Evolutionary conservation across 1,140 invertebrate genomes (phyloP).

Genomic region (Cephus cinctus): DNA sequence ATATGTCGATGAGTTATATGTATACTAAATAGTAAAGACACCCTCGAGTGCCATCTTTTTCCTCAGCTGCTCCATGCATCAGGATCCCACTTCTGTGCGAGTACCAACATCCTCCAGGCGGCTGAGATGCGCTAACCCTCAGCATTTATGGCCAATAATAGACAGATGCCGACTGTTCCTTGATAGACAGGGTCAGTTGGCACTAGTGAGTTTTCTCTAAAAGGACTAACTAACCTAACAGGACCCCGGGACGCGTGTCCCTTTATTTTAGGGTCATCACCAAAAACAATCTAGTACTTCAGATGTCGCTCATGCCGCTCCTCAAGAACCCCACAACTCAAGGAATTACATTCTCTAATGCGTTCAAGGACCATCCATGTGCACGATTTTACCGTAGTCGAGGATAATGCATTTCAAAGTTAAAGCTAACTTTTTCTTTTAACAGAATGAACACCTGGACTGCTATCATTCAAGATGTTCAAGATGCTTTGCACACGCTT

Average conservation of each 20-base stretch:
- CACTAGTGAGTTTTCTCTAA: constrained; percentile 5
- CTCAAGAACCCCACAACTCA: too few species aligned
- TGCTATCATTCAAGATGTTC: too few species aligned
- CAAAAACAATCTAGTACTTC: too few species aligned
- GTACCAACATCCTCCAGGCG: constrained; percentile 11
- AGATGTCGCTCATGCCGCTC: too few species aligned
- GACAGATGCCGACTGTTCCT: constrained; percentile 22
- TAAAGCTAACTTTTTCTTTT: too few species aligned
- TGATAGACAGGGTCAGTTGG: constrained; percentile 30
- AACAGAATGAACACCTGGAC: too few species aligned
- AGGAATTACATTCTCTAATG: too few species aligned
- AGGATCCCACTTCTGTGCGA: constrained; percentile 11
- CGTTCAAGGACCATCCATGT: too few species aligned
- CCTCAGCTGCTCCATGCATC: constrained; percentile 6
- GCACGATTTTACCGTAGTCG: too few species aligned
- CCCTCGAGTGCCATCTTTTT: constrained; percentile 1
- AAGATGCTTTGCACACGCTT: too few species aligned
- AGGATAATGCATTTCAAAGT: too few species aligned
- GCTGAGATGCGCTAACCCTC: constrained; percentile 6
- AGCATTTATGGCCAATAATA: constrained; percentile 22
- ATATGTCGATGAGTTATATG: neutral
- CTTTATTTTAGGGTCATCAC: constrained; percentile 15
- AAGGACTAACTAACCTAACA: constrained; percentile 4
- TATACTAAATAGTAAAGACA: too few species aligned
- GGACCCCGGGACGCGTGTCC: constrained; percentile 8